Percentiles rank a stretch among this genome's conserved stretches.
Conservation (phyloP, 2,113 vertebrate genomes). For the Xiphophorus couchianus region DNA sequence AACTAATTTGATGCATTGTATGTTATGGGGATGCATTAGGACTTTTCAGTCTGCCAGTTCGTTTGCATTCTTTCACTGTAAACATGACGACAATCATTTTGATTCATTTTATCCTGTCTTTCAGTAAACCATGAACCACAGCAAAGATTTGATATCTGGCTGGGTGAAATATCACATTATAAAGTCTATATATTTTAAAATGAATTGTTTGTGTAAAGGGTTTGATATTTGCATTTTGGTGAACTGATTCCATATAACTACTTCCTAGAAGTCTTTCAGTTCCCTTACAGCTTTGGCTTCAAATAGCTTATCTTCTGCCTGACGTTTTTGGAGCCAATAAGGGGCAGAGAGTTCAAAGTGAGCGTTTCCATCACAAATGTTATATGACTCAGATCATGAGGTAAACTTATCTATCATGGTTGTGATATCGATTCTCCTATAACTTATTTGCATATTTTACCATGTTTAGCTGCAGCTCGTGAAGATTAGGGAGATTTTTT, state of each 20-base stretch:
- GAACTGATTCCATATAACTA: slow-evolving; percentile 25
- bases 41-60: slow-evolving; percentile 6
- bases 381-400: slow-evolving; percentile 27
- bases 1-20: slow-evolving; percentile 51
- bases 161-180: neutral
- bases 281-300: slow-evolving; percentile 43
- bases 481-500: neutral
- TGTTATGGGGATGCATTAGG: slow-evolving; percentile 28
- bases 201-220: neutral
- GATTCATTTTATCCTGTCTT: slow-evolving; percentile 14
- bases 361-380: slow-evolving; percentile 55
- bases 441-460: slow-evolving; percentile 39
- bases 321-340: slow-evolving; percentile 46
- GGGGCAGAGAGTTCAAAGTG: slow-evolving; percentile 51
- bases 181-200: slow-evolving; percentile 11
- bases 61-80: neutral
- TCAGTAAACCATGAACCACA: slow-evolving; percentile 12
- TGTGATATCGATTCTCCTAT: slow-evolving; percentile 11
- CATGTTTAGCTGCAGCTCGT: neutral
- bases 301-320: slow-evolving; percentile 56
- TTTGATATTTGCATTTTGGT: slow-evolving; percentile 28
- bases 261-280: slow-evolving; percentile 40
- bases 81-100: neutral
- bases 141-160: slow-evolving; percentile 9
- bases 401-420: slow-evolving; percentile 8